These are phyloP conservation scores for Stenurella melanura DNA, from an alignment of 2,888 invertebrate species.

Conservation along the genomic window DNA sequence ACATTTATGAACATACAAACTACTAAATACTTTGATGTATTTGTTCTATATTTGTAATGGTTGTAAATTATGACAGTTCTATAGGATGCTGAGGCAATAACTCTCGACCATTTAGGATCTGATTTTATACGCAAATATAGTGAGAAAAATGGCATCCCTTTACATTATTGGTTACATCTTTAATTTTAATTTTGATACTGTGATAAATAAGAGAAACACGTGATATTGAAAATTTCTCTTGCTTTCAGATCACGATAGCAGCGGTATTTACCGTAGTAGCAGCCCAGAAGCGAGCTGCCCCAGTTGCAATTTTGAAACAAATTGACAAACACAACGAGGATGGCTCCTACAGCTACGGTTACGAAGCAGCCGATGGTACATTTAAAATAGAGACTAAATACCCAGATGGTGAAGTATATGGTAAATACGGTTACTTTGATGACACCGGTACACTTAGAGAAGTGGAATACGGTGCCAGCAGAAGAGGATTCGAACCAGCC, in stretches of 20 bases:
- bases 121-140: too few relatives aligned
- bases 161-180: too few relatives aligned
- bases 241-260: slow-evolving; percentile 67
- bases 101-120: too few relatives aligned
- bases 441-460: slow-evolving; percentile 84
- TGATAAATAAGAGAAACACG: too few relatives aligned
- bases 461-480: slow-evolving; percentile 89
- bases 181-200: too few relatives aligned
- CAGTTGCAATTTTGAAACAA: slow-evolving; percentile 88
- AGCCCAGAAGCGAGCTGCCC: slow-evolving; percentile 78
- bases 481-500: slow-evolving; percentile 87
- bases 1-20: too few relatives aligned
- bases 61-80: too few relatives aligned
- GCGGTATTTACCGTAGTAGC: slow-evolving; percentile 65
- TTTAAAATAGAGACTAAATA: slow-evolving; percentile 93
- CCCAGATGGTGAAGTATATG: slow-evolving; percentile 87
- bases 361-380: slow-evolving; percentile 89
- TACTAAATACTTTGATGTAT: too few relatives aligned
- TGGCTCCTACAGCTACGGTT: slow-evolving; percentile 91
- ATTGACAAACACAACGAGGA: slow-evolving; percentile 91
- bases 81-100: too few relatives aligned
- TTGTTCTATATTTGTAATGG: too few relatives aligned
- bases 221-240: not conserved
- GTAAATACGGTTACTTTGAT: slow-evolving; percentile 93
- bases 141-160: too few relatives aligned